Evolutionary conservation across 2,888 invertebrate species (phyloP), one percentile per base, ranked within the genome.

Genomic region (Endomychus coccineus): DNA sequence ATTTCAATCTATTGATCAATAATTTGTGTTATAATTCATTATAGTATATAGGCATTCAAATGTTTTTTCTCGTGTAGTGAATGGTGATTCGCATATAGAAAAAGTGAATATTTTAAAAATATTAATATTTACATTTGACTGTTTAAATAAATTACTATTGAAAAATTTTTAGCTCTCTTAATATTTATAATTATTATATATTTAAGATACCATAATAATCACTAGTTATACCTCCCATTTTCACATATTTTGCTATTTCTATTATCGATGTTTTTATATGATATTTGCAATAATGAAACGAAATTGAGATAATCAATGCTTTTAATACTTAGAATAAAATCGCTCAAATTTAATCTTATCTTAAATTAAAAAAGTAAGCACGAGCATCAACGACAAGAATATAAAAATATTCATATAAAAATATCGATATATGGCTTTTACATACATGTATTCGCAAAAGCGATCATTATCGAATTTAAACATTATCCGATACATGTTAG

Each of bases 401-500:
- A n/a, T n/a, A n/a, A n/a, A n/a, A n/a, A 39, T n/a, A 42, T 50
- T 45, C 28, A 34, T 33, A 41, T 33, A 49, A 48, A 46, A 49
- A 47, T 43, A 48, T 45, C 48, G 42, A 42, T 42, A 19, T 7
- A 44, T 45, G 44, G 56, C 55, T 58, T 59, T 50, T 57, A 48
- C 55, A n/a, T n/a, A n/a, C n/a, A 56, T 59, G 55, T 59, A 59
- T 56, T 57, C 54, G 56, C 56, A 56, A 56, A 54, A 19, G 21
- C n/a, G 21, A 48, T 55, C 55, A 55, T 59, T 58, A 57, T 60
- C 60, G 59, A 62, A 62, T 62, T 61, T 59, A 61, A 58, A 50
- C 48, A 51, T 53, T 58, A 61, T 55, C 56, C 57, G 58, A 57
- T 63, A 59, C 58, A 54, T 62, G 59, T 61, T 62, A 62, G 61